Base-by-base conservation (phyloP, 2,113 vertebrate species). In the Sitta europaea region DNA sequence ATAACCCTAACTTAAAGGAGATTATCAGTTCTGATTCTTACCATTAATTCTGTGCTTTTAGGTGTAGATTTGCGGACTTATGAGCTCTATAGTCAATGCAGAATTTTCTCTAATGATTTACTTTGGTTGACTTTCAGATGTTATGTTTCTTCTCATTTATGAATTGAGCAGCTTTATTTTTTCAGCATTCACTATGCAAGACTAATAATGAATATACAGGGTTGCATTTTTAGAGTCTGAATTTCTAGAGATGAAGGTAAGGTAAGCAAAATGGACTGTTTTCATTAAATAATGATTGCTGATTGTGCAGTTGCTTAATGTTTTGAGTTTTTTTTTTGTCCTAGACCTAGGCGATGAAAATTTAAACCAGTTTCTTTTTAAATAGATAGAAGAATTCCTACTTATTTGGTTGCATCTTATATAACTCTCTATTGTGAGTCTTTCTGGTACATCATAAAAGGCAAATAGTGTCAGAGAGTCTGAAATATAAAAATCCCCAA, bases 281-380 rank as follows among this genome's bases (percentile, higher is more conserved):
- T 83, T 43, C 5, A 29, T 65, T 55, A 75, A 55, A 53, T 21
- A 57, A 36, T 53, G 12, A 22, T 31, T 77, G 8, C 13, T 80
- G 21, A 33, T 31, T 82, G 1, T 2, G 0, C 18, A 63, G 16
- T 40, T 15, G 5, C 28, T 21, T 21, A 45, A 10, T 31, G 4
- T 23, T 47, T 47, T 5, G 22, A 3, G 24, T 25, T 58, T 47
- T 42, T 43, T 77, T 70, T 35, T 68, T 59, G 4, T 51, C 40
- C 29, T 76, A 31, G 36, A 70, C 4, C 2, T 57, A 53, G 13
- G 5, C 28, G 36, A 36, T 42, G 19, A 91, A 61, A 10, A 73
- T 3, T 68, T 80, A 38, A 86, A 54, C 2, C 8, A 50, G 8
- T 65, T 72, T 85, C 5, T 43, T 78, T 88, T 65, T 8, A 76